Base-by-base conservation (phyloP, 2,797 vertebrate genomes). In the Orestias chungarensis region DNA sequence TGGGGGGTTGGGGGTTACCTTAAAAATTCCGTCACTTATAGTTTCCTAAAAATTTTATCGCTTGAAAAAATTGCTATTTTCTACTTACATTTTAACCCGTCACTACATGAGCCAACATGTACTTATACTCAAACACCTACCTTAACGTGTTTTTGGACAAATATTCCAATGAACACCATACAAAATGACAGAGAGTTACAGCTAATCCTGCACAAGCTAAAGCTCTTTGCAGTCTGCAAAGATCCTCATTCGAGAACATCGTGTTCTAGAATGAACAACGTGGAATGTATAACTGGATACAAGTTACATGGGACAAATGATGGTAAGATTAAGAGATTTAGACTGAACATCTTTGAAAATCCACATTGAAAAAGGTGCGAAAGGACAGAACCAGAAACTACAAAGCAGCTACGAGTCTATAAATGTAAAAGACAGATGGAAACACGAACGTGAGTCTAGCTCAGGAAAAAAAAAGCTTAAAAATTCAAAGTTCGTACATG, bases 101-200 rank as follows among this genome's bases (percentile, higher is more conserved):
- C 38, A n/a, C 35, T 3, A n/a, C 23, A 25, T 40, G 23, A 38
- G 14, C 8, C 59, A 15, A n/a, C 11, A 70, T 79, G 81, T 81
- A 76, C 86, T 87, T 68, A 81, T 85, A 89, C 86, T 91, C 84
- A 83, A 77, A 77, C 74, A 84, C 78, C 66, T 79, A 80, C 76
- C 72, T 23, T 11, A 20, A 23, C 55, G 11, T 35, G 4, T 20
- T 68, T 82, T 80, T 75, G 70, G 52, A 87, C 82, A 79, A 84
- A 68, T 27, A 76, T 79, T 81, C 81, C 71, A 75, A 83, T 84
- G 35, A 54, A 72, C 71, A 71, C 68, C n/a, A 42, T 71, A 46
- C 75, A 77, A 77, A n/a, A 86, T 84, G 77, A 73, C 59, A 85
- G 80, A 87, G 87, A 50, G 42, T 62, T 71, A 54, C 74, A 83